phyloP scores from a whole-genome alignment of 2,888 invertebrate species.

The Charanyca ferruginea region DNA sequence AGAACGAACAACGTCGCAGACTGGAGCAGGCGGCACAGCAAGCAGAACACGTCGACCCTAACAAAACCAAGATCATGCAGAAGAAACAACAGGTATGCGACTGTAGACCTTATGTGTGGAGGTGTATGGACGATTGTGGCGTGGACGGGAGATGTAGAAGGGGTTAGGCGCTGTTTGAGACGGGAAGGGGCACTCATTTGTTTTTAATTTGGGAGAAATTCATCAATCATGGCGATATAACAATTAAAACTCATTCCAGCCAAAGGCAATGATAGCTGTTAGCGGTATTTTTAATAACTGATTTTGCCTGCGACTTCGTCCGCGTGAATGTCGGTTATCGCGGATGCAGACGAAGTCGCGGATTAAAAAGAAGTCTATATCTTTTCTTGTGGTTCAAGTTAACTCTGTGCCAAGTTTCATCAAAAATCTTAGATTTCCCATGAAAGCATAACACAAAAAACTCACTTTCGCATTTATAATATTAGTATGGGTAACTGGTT shows the following conservation, averaged over 20 bases:
- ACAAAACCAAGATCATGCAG: slow-evolving; percentile 95
- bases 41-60: slow-evolving; percentile 93
- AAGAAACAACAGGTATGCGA: slow-evolving; percentile 96
- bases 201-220: background rate
- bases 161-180: slow-evolving; percentile 46
- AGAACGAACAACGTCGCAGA: slow-evolving; percentile 97
- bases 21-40: slow-evolving; percentile 96
- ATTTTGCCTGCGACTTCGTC: too few species aligned
- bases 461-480: too few species aligned
- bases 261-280: too few species aligned
- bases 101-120: slow-evolving; percentile 11
- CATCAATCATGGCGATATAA: background rate
- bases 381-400: too few species aligned
- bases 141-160: slow-evolving; percentile 2
- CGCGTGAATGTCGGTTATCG: too few species aligned
- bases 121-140: slow-evolving; percentile 11
- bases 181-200: background rate
- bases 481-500: background rate
- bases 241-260: background rate
- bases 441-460: too few species aligned
- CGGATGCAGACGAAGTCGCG: too few species aligned
- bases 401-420: too few species aligned
- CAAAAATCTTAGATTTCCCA: too few species aligned
- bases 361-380: too few species aligned
- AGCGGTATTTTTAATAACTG: too few species aligned